phyloP scores from a whole-genome alignment of 2,113 vertebrate genomes.

The Dipodomys ordii region DNA sequence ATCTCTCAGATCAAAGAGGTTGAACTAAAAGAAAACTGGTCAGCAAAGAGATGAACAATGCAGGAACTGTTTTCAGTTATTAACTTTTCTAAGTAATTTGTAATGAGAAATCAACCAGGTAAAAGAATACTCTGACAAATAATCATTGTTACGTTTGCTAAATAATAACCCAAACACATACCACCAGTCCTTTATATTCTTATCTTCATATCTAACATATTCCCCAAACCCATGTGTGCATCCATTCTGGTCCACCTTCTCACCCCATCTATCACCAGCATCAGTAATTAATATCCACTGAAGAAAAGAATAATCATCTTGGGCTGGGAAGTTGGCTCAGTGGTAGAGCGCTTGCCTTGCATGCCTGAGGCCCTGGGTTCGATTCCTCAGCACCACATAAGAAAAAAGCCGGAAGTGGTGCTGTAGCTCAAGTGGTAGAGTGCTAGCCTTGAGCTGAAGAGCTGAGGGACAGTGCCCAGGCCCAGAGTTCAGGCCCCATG shows the following conservation, averaged over 20 bases:
- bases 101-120: not conserved
- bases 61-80: not conserved
- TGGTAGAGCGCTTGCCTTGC: no score
- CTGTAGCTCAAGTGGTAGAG: no score
- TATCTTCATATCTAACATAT: not conserved
- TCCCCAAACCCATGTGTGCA: not conserved
- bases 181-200: not conserved
- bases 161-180: not conserved
- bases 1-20: not conserved
- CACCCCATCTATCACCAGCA: not conserved
- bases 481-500: no score
- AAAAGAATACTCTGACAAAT: not conserved
- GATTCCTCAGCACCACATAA: no score
- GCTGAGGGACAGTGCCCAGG: no score
- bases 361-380: no score
- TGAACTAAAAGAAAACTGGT: not conserved
- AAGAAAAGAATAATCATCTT: not conserved
- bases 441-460: no score
- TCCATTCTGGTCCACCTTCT: accelerated
- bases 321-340: no score
- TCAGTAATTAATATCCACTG: not conserved
- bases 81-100: not conserved
- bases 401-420: no score
- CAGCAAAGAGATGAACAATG: not conserved
- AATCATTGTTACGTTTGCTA: not conserved